A percentile compares a stretch with the other conserved stretches of the same genome.
Evolutionary conservation across 1,140 invertebrate genomes (phyloP).

Genomic region (Formica selysi): DNA sequence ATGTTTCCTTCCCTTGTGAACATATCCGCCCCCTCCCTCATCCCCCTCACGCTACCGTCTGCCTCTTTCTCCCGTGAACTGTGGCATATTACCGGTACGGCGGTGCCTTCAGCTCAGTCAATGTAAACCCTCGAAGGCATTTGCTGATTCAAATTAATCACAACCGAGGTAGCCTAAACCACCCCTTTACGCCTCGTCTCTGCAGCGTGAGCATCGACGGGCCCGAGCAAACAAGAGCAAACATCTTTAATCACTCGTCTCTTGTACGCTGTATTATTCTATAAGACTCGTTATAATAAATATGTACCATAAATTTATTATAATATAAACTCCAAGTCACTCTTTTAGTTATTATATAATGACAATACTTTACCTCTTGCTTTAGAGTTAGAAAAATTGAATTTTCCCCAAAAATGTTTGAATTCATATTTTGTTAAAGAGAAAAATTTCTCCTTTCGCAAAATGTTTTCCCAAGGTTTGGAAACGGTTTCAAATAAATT

Average conservation of each 20-base stretch:
- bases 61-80: constrained; percentile 68
- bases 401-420: background rate
- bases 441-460: background rate
- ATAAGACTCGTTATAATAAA: background rate
- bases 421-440: background rate
- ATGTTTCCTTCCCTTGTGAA: constrained; percentile 82
- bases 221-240: constrained; percentile 43
- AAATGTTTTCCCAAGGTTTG: background rate
- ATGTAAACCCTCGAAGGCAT: constrained; percentile 83
- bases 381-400: background rate
- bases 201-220: constrained; percentile 51
- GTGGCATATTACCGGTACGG: constrained; percentile 76
- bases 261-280: background rate
- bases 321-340: background rate
- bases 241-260: constrained; percentile 66
- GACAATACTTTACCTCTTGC: background rate
- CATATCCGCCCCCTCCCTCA: constrained; percentile 69
- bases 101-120: constrained; percentile 78
- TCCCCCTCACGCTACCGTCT: constrained; percentile 49
- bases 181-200: constrained; percentile 58
- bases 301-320: background rate
- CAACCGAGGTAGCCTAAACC: constrained; percentile 77
- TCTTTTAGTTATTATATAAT: background rate
- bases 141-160: constrained; percentile 87
- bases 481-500: background rate